These are phyloP conservation scores for Erebia aethiops DNA, from an alignment of 2,888 invertebrate genomes.

Conservation along the genomic window DNA sequence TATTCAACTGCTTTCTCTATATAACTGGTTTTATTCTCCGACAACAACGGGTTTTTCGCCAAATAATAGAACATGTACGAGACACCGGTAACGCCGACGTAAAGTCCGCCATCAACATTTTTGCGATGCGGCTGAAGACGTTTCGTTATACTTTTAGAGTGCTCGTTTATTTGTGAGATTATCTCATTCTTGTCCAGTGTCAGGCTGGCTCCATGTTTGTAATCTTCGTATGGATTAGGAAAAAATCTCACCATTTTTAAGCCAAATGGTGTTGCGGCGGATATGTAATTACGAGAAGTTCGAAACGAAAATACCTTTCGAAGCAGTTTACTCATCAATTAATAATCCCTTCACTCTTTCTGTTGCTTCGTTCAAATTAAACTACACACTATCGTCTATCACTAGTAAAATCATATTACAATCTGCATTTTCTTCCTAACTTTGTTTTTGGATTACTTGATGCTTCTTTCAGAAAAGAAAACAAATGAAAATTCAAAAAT, in stretches of 20 bases:
- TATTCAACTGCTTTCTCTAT: constrained; percentile 85
- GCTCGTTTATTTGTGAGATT: constrained; percentile 57
- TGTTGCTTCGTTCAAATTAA: neutral
- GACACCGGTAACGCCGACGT: constrained; percentile 87
- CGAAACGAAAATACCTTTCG: constrained; percentile 39
- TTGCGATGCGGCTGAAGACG: constrained; percentile 59
- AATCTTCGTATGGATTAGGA: constrained; percentile 66
- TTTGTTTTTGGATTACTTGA: neutral
- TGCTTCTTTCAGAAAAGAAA: neutral
- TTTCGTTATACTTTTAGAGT: constrained; percentile 61
- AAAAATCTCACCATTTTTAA: constrained; percentile 73
- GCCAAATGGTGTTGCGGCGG: constrained; percentile 42
- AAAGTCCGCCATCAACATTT: constrained; percentile 85
- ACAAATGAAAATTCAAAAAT: no score
- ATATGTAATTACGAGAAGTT: constrained; percentile 48
- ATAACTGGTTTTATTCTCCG: constrained; percentile 69
- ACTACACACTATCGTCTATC: neutral
- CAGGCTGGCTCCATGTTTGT: constrained; percentile 46
- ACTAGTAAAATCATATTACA: no score
- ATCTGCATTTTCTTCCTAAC: neutral
- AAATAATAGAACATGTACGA: constrained; percentile 90
- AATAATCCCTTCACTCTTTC: neutral
- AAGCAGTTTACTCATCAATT: constrained; percentile 46
- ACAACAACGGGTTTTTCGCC: constrained; percentile 79
- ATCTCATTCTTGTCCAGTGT: constrained; percentile 54